Evolutionary conservation across 2,888 invertebrate species (phyloP), one percentile per base, ranked within the genome.

Genomic region (Hydriomena furcata): DNA sequence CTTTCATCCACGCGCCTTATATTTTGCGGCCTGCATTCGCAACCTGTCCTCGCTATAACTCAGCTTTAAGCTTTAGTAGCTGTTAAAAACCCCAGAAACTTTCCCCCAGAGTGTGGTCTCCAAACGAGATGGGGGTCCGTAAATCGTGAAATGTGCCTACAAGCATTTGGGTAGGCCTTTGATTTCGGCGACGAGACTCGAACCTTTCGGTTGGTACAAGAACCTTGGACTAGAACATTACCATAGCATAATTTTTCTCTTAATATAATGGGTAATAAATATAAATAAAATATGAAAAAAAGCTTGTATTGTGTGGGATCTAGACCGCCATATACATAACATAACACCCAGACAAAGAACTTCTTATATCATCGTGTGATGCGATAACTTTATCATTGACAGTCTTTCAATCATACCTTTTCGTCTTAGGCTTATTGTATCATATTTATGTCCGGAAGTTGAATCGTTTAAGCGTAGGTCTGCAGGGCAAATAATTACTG

Each of bases 61-160:
- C 50, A 57, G 31, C 51, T 44, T 51, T 57, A 52, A 55, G 55
- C 61, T 57, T 50, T 50, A 55, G 46, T 57, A 47, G 57, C 52
- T 58, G 55, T 59, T 58, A 59, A 61, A 59, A 57, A 46, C 46
- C 51, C 52, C 51, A 37, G 35, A 52, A 58, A 54, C 31, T 55
- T 57, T 53, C 20, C 13, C 40, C 20, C n/a, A 41, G 46, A 37
- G 41, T 50, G 51, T 44, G 51, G 45, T 47, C 41, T 49, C 30
- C 40, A 30, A 55, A 45, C 34, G 30, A 45, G 36, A 23, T 10
- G 20, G 13, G 27, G 36, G 58, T 23, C 38, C 50, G 38, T 56
- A 47, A 56, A 50, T 44, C 44, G 32, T 37, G 41, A 49, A 55
- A 41, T 28, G 35, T 21, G 51, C 46, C 44, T 30, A 10, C 45